Conservation (phyloP, 37 sponge, comb jelly and placozoan genomes). For the Theonella swinhoei region DNA sequence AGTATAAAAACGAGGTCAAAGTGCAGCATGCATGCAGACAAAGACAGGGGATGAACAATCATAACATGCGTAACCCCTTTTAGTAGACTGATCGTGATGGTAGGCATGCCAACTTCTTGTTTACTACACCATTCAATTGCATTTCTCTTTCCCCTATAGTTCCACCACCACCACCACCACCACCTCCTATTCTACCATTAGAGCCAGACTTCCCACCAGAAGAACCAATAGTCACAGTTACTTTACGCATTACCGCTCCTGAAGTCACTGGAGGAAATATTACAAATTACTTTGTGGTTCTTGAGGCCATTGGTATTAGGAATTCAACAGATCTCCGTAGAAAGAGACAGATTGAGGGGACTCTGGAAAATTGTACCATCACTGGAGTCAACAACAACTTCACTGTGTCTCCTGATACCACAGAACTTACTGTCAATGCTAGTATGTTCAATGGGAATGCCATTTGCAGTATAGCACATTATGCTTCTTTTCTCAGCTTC, state of each 20-base stretch:
- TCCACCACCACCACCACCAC: no score
- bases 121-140: not conserved
- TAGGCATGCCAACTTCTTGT: not conserved
- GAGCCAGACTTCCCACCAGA: not conserved
- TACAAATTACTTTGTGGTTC: not conserved
- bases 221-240: not conserved
- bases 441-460: not conserved
- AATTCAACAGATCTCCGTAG: not conserved
- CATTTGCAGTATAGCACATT: not conserved
- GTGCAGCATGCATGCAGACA: no score
- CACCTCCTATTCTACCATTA: not conserved
- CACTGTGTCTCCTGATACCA: not conserved
- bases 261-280: not conserved
- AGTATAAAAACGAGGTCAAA: no score
- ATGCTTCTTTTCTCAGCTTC: slow-evolving; percentile 21
- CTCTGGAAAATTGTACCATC: not conserved
- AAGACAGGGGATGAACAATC: no score
- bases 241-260: not conserved
- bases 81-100: not conserved
- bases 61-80: no score
- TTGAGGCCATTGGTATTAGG: not conserved
- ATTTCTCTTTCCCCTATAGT: not conserved
- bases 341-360: not conserved
- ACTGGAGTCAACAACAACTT: not conserved
- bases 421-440: not conserved